Base-by-base conservation (phyloP, 2,113 vertebrate genomes). In the Tilapia sparmanii region DNA sequence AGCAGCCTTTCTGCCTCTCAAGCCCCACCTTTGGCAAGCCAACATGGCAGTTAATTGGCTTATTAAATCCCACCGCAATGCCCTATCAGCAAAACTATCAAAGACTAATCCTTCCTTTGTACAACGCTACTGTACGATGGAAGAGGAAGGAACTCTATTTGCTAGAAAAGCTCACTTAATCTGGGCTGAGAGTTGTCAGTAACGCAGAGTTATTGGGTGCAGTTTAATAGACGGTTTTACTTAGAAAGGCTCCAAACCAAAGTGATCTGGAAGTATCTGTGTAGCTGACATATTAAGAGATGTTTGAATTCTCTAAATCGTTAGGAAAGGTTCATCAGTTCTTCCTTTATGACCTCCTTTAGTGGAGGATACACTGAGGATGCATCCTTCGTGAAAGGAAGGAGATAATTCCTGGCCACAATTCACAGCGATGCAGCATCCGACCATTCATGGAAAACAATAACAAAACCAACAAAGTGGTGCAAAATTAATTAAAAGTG, bases 31-130 rank as follows among this genome's bases (percentile, higher is more conserved):
- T 92, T 94, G 92, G 88, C 94, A 91, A 92, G 85, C 84, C 91
- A 91, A 93, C 91, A 87, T 87, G 85, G 82, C 92, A 91, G 91
- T 94, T 96, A 95, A 96, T 92, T 93, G 92, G 90, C 89, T 95
- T 92, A 94, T 95, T 95, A 96, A 96, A 94, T 94, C 92, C 89
- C 82, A 42, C 81, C 1, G 90, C 87, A 95, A 84, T 92, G 90
- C 91, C 86, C 92, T 85, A 94, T 95, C 94, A 94, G 95, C 94
- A 94, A 89, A 95, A 92, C 91, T 81, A 95, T 95, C 94, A 94
- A 92, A 94, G 87, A 82, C 92, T 95, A 90, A 95, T 92, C 94
- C 91, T 89, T 29, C 89, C 86, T 91, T 93, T 95, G 92, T 93
- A 86, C 53, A n/a, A 47, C 52, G 55, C 81, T 83, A 80, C 83